Conservation (phyloP, 2,888 invertebrate genomes). For the Onchidella celtica region DNA sequence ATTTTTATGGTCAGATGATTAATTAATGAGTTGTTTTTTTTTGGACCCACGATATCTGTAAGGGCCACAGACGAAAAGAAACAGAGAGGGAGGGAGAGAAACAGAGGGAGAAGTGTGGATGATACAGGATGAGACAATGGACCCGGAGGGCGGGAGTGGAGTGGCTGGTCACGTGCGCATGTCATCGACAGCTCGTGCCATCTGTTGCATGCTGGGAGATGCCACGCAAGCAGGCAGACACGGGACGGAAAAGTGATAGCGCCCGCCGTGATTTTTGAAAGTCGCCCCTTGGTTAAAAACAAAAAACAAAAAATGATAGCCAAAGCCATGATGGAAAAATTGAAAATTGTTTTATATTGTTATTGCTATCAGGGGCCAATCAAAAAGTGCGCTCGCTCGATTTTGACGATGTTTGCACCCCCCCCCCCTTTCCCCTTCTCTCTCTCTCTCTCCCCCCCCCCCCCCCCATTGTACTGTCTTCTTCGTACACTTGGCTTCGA, state of each 20-base stretch:
- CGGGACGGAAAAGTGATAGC: background rate
- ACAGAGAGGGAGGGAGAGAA: too few relatives aligned
- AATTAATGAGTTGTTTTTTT: too few relatives aligned
- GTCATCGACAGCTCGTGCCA: slow-evolving; percentile 13
- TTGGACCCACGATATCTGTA: too few relatives aligned
- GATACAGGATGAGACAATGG: too few relatives aligned
- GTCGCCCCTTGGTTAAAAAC: background rate
- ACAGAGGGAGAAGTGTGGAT: too few relatives aligned
- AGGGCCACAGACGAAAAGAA: too few relatives aligned
- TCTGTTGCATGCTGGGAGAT: slow-evolving; percentile 33
- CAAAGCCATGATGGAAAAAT: background rate
- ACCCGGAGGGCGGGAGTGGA: background rate
- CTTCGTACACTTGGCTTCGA: too few relatives aligned
- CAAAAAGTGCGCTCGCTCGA: background rate
- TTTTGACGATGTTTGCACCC: too few relatives aligned
- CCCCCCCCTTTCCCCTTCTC: background rate
- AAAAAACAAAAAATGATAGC: background rate
- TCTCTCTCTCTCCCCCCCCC: background rate
- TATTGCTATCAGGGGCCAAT: background rate
- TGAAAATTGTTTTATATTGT: background rate
- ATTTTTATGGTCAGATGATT: too few relatives aligned
- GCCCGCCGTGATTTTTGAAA: background rate
- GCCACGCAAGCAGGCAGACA: background rate
- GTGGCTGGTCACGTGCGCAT: background rate
- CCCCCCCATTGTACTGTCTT: background rate